Evolutionary conservation across 2,113 vertebrate genomes (phyloP).

Genomic region (Pristiophorus japonicus): DNA sequence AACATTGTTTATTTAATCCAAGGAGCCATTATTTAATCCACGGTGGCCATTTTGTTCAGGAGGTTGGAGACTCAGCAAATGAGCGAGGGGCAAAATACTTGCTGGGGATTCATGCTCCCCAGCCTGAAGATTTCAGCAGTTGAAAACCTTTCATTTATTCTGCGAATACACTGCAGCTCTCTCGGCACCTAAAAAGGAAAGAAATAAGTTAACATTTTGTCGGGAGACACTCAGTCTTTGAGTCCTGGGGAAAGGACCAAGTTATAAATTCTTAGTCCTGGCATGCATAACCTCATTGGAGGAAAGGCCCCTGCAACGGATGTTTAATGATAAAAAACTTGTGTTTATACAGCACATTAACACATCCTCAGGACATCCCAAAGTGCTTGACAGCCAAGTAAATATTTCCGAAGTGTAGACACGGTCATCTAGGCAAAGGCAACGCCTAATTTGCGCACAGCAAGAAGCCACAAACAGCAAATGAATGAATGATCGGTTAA

Average conservation of each 20-base stretch:
- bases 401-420: neutral
- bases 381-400: neutral
- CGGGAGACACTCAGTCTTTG: neutral
- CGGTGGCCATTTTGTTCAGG: neutral
- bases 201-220: neutral
- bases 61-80: neutral
- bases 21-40: neutral
- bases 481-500: neutral
- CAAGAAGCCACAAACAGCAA: neutral
- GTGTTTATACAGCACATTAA: neutral
- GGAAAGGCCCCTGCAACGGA: neutral
- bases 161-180: neutral
- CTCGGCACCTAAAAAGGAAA: neutral
- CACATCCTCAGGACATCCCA: neutral
- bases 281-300: neutral
- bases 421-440: neutral
- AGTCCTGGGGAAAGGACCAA: neutral
- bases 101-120: neutral
- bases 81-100: neutral
- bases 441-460: neutral
- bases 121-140: neutral
- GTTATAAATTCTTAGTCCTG: neutral
- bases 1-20: neutral
- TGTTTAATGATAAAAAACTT: neutral
- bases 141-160: neutral